Conservation (phyloP, 1,140 invertebrate genomes). For the Drosophila sp. region DNA sequence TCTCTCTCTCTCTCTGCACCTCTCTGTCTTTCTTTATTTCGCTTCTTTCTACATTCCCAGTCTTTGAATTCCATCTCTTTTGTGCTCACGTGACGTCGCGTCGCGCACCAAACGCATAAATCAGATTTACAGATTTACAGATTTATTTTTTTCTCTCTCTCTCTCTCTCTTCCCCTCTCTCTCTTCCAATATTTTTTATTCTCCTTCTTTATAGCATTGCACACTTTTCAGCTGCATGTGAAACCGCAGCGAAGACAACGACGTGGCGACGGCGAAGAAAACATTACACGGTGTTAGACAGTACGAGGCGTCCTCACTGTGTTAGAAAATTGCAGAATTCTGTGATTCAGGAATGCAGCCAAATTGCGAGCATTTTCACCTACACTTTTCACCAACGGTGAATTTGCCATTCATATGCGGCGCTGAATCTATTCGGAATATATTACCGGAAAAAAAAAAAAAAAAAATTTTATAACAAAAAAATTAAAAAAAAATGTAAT, state of each 20-base stretch:
- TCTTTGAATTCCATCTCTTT: conserved; percentile 17
- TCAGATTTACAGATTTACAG: conserved; percentile 59
- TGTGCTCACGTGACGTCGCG: conserved; percentile 13
- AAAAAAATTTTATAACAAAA: too few species aligned
- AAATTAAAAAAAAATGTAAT: too few species aligned
- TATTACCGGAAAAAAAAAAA: too few species aligned
- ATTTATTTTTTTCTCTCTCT: neutral
- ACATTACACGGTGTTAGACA: neutral
- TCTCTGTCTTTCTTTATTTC: conserved; percentile 1
- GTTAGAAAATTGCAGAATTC: neutral
- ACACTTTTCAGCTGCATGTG: conserved; percentile 50
- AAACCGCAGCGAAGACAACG: conserved; percentile 17
- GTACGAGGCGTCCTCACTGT: neutral
- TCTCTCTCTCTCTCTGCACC: conserved; percentile 6
- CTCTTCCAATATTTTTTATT: conserved; percentile 15
- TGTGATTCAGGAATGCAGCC: too few species aligned
- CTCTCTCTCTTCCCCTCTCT: conserved; percentile 4
- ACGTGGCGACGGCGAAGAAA: neutral
- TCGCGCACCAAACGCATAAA: conserved; percentile 56
- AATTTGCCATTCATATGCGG: too few species aligned
- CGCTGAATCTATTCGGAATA: too few species aligned
- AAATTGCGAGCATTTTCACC: too few species aligned
- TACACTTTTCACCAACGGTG: too few species aligned
- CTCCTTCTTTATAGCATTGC: conserved; percentile 36
- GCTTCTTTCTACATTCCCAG: conserved; percentile 2